Evolutionary conservation across 2,888 invertebrate genomes (phyloP).

Genomic region (Scaptomyza reducta): DNA sequence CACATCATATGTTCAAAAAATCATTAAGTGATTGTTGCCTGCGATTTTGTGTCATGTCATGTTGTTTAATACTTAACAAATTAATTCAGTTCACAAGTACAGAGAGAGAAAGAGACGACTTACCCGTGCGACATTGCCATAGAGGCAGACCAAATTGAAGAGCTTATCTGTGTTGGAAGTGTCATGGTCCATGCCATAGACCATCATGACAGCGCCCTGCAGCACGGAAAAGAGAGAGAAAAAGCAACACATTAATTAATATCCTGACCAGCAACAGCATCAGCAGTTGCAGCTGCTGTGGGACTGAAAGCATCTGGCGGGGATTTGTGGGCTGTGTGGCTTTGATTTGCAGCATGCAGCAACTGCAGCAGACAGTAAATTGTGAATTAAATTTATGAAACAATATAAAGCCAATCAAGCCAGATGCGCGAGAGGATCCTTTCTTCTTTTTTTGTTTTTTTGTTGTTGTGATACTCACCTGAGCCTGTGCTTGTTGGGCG

Average conservation of each 20-base stretch:
- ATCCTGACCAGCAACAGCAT: constrained; percentile 43
- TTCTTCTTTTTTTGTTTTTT: no score
- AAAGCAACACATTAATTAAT: constrained; percentile 60
- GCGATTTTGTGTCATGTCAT: constrained; percentile 1
- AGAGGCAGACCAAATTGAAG: constrained; percentile 99
- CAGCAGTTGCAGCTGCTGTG: constrained; percentile 18
- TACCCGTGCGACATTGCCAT: constrained; percentile 99
- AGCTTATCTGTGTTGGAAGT: constrained; percentile 97
- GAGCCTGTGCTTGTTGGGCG: constrained; percentile 83
- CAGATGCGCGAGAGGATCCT: constrained; percentile 13
- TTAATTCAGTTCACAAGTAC: constrained; percentile 33
- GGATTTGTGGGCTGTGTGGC: constrained; percentile 25
- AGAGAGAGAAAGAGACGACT: constrained; percentile 80
- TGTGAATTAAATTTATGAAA: constrained; percentile 50
- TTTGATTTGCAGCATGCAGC: constrained; percentile 15
- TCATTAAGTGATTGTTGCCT: constrained; percentile 9
- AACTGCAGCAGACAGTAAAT: constrained; percentile 42
- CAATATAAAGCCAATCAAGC: constrained; percentile 10
- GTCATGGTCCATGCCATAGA: constrained; percentile 97
- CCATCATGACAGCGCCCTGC: constrained; percentile 98
- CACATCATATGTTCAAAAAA: constrained; percentile 3
- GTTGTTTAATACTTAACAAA: constrained; percentile 29
- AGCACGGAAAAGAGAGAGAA: constrained; percentile 32
- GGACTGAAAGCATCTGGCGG: constrained; percentile 7
- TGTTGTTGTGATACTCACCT: constrained; percentile 82